Evolutionary conservation across 2,113 vertebrate species (phyloP), one percentile per base, ranked within the genome.

Genomic region (Pyxicephalus adspersus): DNA sequence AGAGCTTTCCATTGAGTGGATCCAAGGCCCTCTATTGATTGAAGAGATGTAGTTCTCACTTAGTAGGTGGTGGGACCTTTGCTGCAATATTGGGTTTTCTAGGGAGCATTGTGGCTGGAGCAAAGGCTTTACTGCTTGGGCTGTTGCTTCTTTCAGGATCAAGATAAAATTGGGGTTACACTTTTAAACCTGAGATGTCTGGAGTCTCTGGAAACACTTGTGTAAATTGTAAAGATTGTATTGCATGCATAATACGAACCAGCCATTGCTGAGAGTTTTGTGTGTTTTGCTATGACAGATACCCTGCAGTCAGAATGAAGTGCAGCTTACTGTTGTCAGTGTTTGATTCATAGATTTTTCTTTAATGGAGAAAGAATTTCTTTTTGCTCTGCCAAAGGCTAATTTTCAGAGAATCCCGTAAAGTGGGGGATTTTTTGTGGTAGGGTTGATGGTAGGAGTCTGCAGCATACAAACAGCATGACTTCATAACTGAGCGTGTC

Each of bases 271-370:
- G 78, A 16, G 57, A 80, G 57, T 50, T 83, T 87, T 75, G 84
- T 83, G 85, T 84, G 64, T 1, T 64, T 83, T 77, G 86, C 0
- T 83, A 78, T 64, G 68, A 85, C 84, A 86, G 76, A 54, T 90
- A 87, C 87, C 87, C 92, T 83, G 83, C 84, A 90, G 89, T 91
- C 90, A 91, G 88, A 77, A 88, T 88, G 88, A 85, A 85, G 89
- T 91, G 86, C 85, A 86, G 89, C 81, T 89, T 88, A 85, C 86
- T 84, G 83, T 86, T 93, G 92, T 93, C 93, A 92, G 66, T 83
- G 0, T 90, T 93, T 94, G 91, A 94, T 93, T 92, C 91, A 92
- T 81, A 86, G 89, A 89, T 90, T 89, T 90, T 87, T 88, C 83
- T 83, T 89, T 90, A 88, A 90, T 89, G 88, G 88, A 89, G 85